Evolutionary conservation across 2,888 invertebrate species (phyloP).

Genomic region (Lasioglossum villosulum): DNA sequence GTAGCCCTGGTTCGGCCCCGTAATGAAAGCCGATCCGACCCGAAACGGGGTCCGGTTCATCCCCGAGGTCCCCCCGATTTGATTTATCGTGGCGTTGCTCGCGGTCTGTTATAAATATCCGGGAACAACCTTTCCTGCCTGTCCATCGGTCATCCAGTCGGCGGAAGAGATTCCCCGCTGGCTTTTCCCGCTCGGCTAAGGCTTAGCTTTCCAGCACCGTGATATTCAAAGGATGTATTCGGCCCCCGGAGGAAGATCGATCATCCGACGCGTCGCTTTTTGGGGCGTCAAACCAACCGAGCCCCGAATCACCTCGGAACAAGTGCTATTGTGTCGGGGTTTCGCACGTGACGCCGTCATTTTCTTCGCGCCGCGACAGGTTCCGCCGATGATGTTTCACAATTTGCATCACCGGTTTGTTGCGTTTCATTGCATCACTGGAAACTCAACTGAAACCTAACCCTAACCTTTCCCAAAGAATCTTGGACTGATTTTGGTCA

Average conservation of each 20-base stretch:
- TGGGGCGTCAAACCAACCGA: slow-evolving; percentile 23
- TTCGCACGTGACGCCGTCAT: background rate
- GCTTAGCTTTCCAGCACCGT: slow-evolving; percentile 31
- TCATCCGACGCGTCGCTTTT: slow-evolving; percentile 31
- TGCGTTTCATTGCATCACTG: background rate
- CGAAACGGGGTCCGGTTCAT: slow-evolving; percentile 68
- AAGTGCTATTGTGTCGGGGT: slow-evolving; percentile 20
- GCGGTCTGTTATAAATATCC: slow-evolving; percentile 78
- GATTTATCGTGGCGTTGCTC: slow-evolving; percentile 74
- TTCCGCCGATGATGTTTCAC: background rate
- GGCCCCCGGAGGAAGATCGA: slow-evolving; percentile 34
- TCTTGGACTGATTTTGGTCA: background rate
- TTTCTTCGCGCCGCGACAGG: background rate
- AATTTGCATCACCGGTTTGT: background rate
- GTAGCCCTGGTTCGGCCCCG: slow-evolving; percentile 43
- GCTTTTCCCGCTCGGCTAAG: slow-evolving; percentile 59
- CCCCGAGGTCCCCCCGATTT: slow-evolving; percentile 46
- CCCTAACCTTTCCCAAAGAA: background rate
- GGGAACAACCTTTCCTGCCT: slow-evolving; percentile 59
- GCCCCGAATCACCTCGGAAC: slow-evolving; percentile 1
- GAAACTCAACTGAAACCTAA: background rate
- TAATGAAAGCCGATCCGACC: slow-evolving; percentile 71
- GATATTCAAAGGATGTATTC: slow-evolving; percentile 24
- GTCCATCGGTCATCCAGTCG: slow-evolving; percentile 63
- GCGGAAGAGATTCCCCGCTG: slow-evolving; percentile 67